phyloP scores from a whole-genome alignment of 1,140 invertebrate genomes.

The Conus betulinus region DNA sequence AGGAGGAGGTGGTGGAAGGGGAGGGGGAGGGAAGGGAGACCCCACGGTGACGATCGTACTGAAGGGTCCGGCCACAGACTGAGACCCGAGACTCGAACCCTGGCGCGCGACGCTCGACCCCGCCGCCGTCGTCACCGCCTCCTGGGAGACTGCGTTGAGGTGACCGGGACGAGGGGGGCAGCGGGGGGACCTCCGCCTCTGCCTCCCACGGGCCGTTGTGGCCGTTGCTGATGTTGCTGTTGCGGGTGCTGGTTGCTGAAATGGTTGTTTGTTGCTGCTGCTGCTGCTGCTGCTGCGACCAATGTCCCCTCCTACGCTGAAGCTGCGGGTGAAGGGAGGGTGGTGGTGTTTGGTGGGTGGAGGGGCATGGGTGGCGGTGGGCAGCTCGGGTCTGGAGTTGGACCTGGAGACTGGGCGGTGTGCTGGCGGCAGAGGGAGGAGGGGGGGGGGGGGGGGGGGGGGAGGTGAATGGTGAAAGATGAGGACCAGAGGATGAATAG shows the following conservation, averaged over 20 bases:
- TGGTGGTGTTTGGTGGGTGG: background rate
- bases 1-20: background rate
- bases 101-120: no score
- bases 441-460: no score
- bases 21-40: background rate
- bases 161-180: background rate
- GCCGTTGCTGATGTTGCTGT: background rate
- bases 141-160: no score
- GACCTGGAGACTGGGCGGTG: background rate
- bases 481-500: no score
- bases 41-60: background rate
- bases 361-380: background rate
- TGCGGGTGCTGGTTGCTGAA: background rate
- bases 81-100: background rate
- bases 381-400: slow-evolving; percentile 1
- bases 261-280: background rate
- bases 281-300: background rate
- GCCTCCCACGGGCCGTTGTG: background rate
- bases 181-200: background rate
- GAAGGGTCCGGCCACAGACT: background rate
- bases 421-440: background rate
- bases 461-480: no score
- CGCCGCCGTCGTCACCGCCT: no score
- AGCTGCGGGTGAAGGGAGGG: background rate
- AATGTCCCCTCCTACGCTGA: background rate